A percentile compares a stretch with the other conserved stretches of the same genome.
phyloP scores from a whole-genome alignment of 2,113 vertebrate genomes.

The Pavo muticus region DNA sequence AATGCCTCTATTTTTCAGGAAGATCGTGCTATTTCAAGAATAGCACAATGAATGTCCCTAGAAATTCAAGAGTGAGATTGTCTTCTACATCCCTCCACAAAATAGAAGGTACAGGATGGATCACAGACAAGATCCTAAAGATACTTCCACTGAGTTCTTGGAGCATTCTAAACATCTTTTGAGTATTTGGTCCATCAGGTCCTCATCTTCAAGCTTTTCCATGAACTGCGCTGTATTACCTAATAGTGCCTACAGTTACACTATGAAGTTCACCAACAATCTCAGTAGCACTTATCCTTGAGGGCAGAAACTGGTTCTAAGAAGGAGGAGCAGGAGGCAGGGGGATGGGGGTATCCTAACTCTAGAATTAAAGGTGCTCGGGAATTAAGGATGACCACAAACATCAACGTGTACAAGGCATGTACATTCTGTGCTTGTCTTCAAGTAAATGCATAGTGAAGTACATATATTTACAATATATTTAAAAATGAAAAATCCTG shows the following conservation, averaged over 20 bases:
- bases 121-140: neutral
- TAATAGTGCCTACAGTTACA: neutral
- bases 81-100: neutral
- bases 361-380: neutral
- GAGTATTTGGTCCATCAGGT: neutral
- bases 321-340: too few relatives aligned
- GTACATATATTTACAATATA: neutral
- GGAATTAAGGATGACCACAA: neutral
- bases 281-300: neutral
- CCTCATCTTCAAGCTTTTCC: neutral
- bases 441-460: neutral
- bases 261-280: neutral
- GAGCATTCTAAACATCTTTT: neutral
- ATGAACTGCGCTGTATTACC: neutral
- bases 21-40: neutral
- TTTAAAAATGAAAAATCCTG: neutral
- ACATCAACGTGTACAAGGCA: neutral
- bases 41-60: rapidly evolving
- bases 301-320: neutral
- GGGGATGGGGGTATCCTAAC: neutral
- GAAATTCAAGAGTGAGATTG: neutral
- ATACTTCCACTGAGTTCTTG: neutral
- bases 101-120: neutral
- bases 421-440: neutral
- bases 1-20: neutral